Base-by-base conservation (phyloP, 2,113 vertebrate genomes). In the Sinocyclocheilus anshuiensis region DNA sequence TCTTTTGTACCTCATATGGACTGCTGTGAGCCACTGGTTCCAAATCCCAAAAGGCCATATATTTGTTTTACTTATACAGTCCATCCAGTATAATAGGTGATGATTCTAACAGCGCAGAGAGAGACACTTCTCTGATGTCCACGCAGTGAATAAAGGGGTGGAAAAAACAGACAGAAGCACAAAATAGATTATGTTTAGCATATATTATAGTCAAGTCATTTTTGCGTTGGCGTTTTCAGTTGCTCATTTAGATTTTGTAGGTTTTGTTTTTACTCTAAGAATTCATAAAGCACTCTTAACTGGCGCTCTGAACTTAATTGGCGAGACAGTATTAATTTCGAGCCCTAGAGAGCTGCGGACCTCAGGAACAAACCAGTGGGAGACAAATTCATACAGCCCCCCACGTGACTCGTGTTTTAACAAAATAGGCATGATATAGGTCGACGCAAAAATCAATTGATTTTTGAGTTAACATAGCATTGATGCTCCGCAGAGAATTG, bases 241-340 rank as follows among this genome's bases (percentile, higher is more conserved):
- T 57, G 69, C 69, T 72, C 69, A 42, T 72, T 72, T 72, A 72
- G 5, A 11, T 72, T 69, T 72, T 72, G 22, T 0, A 3, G 20
- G 13, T 18, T 83, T 72, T 72, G 18, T 74, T 74, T 84, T 72
- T 59, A 36, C 4, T 59, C 20, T 42, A 96, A 93, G 93, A 93
- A 94, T 88, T 84, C 33, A 55, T 87, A 91, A 92, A 90, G 89
- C 84, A 88, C 88, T 88, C 87, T 87, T 94, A 95, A 95, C 95
- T 95, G 94, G 93, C 93, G 91, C 92, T 85, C 88, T 90, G 86
- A 91, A 92, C 89, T 92, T 94, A 95, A 94, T 94, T 94, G 93
- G 92, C 84, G 76, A 90, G 88, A 81, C 87, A 69, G 86, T 90
- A 88, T 90, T 90, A 89, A 89, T 91, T 80, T 87, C 90, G 89